These are phyloP conservation scores for Manacus vitellinus DNA, from an alignment of 2,113 vertebrate genomes.

Conservation along the genomic window DNA sequence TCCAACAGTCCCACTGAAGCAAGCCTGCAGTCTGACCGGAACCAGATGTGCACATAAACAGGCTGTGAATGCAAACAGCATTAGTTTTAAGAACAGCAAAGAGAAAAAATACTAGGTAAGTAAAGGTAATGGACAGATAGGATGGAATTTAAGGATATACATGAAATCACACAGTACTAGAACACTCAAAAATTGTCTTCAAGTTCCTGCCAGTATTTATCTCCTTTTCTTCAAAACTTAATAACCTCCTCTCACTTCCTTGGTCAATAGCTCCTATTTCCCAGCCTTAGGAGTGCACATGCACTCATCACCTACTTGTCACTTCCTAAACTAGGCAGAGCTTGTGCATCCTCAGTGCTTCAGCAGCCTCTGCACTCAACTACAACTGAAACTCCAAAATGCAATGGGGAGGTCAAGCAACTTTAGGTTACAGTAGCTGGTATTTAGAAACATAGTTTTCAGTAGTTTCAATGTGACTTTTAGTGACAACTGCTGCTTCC, in stretches of 20 bases:
- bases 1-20: not conserved
- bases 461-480: not conserved
- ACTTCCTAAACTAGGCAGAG: not conserved
- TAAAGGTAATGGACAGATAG: not conserved
- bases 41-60: not conserved
- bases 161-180: not conserved
- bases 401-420: not conserved
- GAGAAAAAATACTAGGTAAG: not conserved
- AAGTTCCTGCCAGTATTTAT: not conserved
- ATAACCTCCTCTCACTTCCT: not conserved
- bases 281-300: not conserved
- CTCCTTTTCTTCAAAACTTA: not conserved
- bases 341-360: not conserved
- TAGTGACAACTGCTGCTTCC: not conserved
- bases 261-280: not conserved
- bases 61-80: not conserved
- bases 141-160: not conserved
- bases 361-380: not conserved
- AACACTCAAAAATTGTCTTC: not conserved
- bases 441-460: not conserved
- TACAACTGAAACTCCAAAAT: not conserved
- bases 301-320: not conserved
- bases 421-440: not conserved
- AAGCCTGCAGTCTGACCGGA: not conserved
- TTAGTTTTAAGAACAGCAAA: not conserved